Percentiles rank a stretch among this genome's conserved stretches.
These are phyloP conservation scores for Apis dorsata DNA, from an alignment of 1,140 invertebrate species.

Conservation along the genomic window DNA sequence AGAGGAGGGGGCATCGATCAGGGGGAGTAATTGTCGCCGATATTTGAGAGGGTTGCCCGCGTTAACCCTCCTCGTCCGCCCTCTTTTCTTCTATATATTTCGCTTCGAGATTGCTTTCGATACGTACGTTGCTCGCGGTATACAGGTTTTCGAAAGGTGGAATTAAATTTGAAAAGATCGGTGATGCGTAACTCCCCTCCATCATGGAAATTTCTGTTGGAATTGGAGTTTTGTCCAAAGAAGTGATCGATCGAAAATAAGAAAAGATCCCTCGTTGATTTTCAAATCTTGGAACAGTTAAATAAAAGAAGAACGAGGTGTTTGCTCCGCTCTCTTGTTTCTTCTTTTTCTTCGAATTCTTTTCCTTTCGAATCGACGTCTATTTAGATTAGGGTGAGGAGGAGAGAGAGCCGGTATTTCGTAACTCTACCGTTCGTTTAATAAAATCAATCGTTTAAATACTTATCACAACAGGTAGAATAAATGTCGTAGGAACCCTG, in stretches of 20 bases:
- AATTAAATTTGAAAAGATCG: no score
- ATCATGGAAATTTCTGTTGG: no score
- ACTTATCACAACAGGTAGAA: conserved; percentile 69
- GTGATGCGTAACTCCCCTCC: no score
- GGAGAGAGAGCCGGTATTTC: conserved; percentile 39
- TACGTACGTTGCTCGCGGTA: background rate
- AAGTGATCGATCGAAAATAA: no score
- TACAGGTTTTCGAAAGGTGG: no score
- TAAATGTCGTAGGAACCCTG: conserved; percentile 67
- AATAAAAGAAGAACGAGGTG: no score
- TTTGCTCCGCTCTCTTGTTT: background rate
- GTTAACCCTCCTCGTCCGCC: background rate
- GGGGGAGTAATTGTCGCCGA: background rate
- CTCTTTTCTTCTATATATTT: background rate
- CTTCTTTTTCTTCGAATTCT: background rate
- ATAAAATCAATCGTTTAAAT: conserved; percentile 69
- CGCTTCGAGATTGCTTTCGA: background rate
- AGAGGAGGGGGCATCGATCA: background rate
- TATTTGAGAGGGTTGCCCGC: background rate
- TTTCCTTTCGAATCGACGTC: conserved; percentile 54
- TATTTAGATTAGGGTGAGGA: conserved; percentile 50
- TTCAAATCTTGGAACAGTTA: no score
- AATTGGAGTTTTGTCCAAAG: no score
- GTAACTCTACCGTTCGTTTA: conserved; percentile 64
- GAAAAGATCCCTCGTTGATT: no score